These are phyloP conservation scores for Brassicogethes aeneus DNA, from an alignment of 2,888 invertebrate species.

Conservation along the genomic window DNA sequence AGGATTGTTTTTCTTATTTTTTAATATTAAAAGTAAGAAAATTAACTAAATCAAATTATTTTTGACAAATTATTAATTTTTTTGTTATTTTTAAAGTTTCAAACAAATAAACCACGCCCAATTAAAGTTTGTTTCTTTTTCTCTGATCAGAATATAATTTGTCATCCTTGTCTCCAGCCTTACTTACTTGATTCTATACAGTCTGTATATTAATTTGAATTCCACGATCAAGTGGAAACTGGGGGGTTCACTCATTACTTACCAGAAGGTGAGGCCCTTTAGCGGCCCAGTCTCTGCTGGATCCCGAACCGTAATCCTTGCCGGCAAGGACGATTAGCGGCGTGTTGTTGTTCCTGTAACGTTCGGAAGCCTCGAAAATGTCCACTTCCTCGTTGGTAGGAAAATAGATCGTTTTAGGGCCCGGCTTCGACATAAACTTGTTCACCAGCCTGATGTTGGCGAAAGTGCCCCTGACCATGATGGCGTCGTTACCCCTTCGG, in stretches of 20 bases:
- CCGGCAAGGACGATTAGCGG: slow-evolving; percentile 84
- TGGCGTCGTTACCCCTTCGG: slow-evolving; percentile 91
- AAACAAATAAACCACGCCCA: too few relatives aligned
- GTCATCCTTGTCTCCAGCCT: too few relatives aligned
- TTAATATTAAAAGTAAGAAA: too few relatives aligned
- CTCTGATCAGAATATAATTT: too few relatives aligned
- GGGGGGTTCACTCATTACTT: slow-evolving; percentile 36
- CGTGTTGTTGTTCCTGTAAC: slow-evolving; percentile 67
- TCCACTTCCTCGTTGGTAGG: slow-evolving; percentile 83
- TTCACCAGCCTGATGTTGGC: slow-evolving; percentile 95
- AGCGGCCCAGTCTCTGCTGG: slow-evolving; percentile 98
- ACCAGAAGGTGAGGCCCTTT: slow-evolving; percentile 92
- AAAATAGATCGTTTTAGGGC: slow-evolving; percentile 79
- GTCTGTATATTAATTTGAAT: too few relatives aligned
- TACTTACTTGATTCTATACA: too few relatives aligned
- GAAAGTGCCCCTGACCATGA: slow-evolving; percentile 97
- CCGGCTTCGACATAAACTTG: slow-evolving; percentile 70
- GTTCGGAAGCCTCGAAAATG: slow-evolving; percentile 88
- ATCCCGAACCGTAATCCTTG: slow-evolving; percentile 97
- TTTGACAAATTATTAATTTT: too few relatives aligned
- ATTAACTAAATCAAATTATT: too few relatives aligned
- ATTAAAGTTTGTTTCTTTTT: too few relatives aligned
- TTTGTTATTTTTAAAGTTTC: too few relatives aligned
- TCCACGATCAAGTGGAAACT: too few relatives aligned
- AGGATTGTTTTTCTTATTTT: too few relatives aligned